A percentile compares a stretch with the other conserved stretches of the same genome.
These are phyloP conservation scores for Anorthoa munda DNA, from an alignment of 2,888 invertebrate species.

Conservation along the genomic window DNA sequence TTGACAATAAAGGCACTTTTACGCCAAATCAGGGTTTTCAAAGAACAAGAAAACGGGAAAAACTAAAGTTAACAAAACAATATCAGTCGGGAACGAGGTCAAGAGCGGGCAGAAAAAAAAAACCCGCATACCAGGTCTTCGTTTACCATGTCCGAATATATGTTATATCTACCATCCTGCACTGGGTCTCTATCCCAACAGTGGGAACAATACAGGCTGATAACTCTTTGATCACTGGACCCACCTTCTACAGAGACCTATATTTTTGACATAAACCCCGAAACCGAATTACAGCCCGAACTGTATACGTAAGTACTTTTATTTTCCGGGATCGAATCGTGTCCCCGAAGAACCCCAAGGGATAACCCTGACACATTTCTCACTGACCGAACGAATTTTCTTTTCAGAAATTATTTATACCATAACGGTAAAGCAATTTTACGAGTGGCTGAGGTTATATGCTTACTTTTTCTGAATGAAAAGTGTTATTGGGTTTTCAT, in stretches of 20 bases:
- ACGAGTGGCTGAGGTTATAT: constrained; percentile 23
- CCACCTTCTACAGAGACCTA: not conserved
- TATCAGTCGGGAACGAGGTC: too few relatives aligned
- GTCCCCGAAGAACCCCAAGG: constrained; percentile 39
- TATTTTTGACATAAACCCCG: constrained; percentile 16
- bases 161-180: too few relatives aligned
- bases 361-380: constrained; percentile 45
- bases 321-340: constrained; percentile 47
- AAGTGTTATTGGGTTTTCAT: not conserved
- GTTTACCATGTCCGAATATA: too few relatives aligned
- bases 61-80: too few relatives aligned
- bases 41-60: too few relatives aligned
- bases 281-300: constrained; percentile 30
- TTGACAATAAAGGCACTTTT: too few relatives aligned
- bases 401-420: constrained; percentile 43
- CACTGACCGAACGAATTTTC: constrained; percentile 47
- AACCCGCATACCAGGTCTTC: too few relatives aligned
- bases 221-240: not conserved
- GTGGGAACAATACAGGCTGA: not conserved
- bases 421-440: constrained; percentile 31
- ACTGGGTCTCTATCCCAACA: not conserved
- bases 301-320: constrained; percentile 41
- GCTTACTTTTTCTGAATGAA: not conserved
- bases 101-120: too few relatives aligned
- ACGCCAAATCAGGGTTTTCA: too few relatives aligned